Percentiles rank a stretch among this genome's conserved stretches.
Evolutionary conservation across 2,113 vertebrate genomes (phyloP).

Genomic region (Loxodonta africana): DNA sequence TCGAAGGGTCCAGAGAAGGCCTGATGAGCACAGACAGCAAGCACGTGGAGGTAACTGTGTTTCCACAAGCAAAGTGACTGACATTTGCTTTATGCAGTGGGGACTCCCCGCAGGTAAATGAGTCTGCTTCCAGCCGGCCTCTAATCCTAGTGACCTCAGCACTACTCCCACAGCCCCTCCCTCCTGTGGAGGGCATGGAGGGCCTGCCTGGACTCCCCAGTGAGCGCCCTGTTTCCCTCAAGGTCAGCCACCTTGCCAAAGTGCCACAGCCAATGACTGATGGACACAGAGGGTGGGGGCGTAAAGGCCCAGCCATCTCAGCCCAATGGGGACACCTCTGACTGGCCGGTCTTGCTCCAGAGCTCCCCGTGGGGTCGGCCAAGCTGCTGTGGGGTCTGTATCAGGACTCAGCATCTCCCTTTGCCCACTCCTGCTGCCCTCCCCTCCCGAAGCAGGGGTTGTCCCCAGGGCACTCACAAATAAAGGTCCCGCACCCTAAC

Average conservation of each 20-base stretch:
- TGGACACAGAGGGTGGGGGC: neutral
- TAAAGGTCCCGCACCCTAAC: neutral
- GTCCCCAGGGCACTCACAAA: neutral
- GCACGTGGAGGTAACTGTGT: neutral
- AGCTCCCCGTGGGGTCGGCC: neutral
- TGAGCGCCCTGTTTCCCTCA: neutral
- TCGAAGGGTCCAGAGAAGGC: neutral
- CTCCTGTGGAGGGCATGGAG: neutral
- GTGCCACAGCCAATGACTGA: neutral
- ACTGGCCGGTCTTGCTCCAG: neutral
- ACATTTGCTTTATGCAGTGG: neutral
- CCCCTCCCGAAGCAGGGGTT: neutral
- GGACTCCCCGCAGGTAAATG: accelerated
- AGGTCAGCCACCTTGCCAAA: neutral
- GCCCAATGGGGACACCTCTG: neutral
- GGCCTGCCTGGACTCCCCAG: neutral
- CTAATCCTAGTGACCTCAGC: neutral
- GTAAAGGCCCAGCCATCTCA: neutral
- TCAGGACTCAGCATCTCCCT: neutral
- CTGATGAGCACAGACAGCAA: accelerated
- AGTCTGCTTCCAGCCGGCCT: neutral
- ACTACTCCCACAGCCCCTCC: accelerated
- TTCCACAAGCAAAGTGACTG: neutral
- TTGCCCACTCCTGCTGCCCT: neutral
- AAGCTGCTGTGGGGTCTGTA: neutral